Evolutionary conservation across 2,113 vertebrate species (phyloP), one percentile per base, ranked within the genome.

Genomic region (Anguilla rostrata): DNA sequence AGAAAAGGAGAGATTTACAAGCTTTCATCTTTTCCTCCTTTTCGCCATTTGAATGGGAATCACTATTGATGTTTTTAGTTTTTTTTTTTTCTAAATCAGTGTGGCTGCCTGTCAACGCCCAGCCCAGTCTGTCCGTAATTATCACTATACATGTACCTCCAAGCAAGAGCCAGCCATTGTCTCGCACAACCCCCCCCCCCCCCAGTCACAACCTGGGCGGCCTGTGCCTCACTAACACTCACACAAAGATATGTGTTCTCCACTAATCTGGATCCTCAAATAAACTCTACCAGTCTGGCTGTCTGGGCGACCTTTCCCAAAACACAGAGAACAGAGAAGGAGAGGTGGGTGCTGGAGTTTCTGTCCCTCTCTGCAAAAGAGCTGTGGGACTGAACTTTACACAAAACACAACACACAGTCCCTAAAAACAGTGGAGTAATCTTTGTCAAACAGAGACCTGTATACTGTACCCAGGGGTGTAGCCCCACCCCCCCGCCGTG

Each of bases 381-480:
- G 26, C 1, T 34, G 60, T 5, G n/a, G n/a, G 71, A 75, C 71
- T 75, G 63, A 71, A n/a, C 63, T 60, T 60, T 60, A 34, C n/a
- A 29, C 71, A 75, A 34, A 75, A 75, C 71, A 75, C 71, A 75
- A 75, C 71, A 75, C 71, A 9, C 20, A 75, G 60, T 75, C n/a
- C 71, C 11, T 75, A 12, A 2, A 12, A 12, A 75, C 71, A 9
- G 20, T 34, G 71, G 0, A 75, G 84, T 56, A 87, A 88, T 90
- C 87, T 87, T 91, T 90, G 91, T 86, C 78, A 87, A 88, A 86
- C 87, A 39, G 22, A 86, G 87, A 53, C 49, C 49, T 53, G 49
- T 53, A 53, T 53, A 53, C 49, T 53, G 49, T 34, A 34, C 34
- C 34, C 34, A 34, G 34, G 34, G 34, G 34, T 34, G 34, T 34